Percentiles rank a stretch among this genome's conserved stretches.
phyloP scores from a whole-genome alignment of 2,888 invertebrate genomes.

The Drosophila koepferae region DNA sequence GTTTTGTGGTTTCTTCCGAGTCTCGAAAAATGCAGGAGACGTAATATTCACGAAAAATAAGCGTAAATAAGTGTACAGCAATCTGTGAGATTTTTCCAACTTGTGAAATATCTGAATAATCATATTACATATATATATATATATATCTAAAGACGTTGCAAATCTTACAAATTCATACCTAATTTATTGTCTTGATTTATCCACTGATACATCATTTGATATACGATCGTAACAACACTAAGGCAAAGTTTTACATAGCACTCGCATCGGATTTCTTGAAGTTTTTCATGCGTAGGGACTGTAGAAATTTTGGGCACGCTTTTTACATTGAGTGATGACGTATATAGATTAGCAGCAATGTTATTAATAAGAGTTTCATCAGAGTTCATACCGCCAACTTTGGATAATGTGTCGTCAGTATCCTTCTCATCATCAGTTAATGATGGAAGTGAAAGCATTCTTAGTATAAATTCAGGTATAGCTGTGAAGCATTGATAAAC shows the following conservation, averaged over 20 bases:
- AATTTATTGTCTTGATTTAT: constrained; percentile 46
- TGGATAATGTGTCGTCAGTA: constrained; percentile 21
- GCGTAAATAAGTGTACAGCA: constrained; percentile 77
- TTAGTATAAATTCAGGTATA: constrained; percentile 77
- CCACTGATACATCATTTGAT: constrained; percentile 82
- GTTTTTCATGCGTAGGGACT: not conserved
- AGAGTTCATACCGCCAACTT: constrained; percentile 4
- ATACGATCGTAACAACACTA: constrained; percentile 81
- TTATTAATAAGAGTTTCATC: constrained; percentile 8
- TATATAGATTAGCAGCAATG: not conserved
- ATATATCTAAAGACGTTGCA: not conserved
- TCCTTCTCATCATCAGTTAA: constrained; percentile 75
- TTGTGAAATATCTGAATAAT: constrained; percentile 62
- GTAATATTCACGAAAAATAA: constrained; percentile 82
- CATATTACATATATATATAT: not conserved
- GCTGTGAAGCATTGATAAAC: constrained; percentile 75
- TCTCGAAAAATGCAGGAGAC: constrained; percentile 81
- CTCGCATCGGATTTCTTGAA: constrained; percentile 63
- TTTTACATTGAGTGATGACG: not conserved
- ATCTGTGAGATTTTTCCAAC: constrained; percentile 79
- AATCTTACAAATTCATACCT: constrained; percentile 52
- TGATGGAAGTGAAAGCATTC: constrained; percentile 61
- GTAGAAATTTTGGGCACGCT: constrained; percentile 16
- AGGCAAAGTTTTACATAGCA: constrained; percentile 82
- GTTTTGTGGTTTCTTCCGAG: constrained; percentile 82